Evolutionary conservation across 2,888 invertebrate species (phyloP).

Genomic region (Acronicta aceris): DNA sequence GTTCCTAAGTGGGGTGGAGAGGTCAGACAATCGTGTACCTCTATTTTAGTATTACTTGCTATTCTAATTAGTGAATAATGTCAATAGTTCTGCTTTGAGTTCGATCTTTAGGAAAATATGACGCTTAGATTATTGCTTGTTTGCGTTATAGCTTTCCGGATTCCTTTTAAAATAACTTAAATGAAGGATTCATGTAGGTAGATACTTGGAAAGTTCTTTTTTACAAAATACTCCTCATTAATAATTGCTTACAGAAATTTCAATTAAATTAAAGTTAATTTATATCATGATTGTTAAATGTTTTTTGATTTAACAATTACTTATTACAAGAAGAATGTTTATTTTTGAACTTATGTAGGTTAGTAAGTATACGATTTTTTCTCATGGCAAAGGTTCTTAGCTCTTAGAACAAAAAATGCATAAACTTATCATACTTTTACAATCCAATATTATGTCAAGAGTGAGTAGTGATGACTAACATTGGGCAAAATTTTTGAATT

Average conservation of each 20-base stretch:
- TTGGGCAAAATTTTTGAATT: conserved; percentile 13
- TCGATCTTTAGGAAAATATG: conserved; percentile 25
- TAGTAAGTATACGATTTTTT: conserved; percentile 11
- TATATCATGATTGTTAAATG: conserved; percentile 36
- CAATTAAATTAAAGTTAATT: conserved; percentile 33
- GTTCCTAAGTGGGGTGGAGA: conserved; percentile 52
- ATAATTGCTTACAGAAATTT: conserved; percentile 18
- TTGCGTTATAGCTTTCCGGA: conserved; percentile 19
- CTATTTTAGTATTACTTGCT: conserved; percentile 41
- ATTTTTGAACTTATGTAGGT: conserved; percentile 25
- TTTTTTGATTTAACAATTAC: no score
- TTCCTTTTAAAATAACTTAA: conserved; percentile 7
- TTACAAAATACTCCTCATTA: conserved; percentile 5
- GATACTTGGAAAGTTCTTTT: conserved; percentile 3
- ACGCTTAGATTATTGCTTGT: conserved; percentile 1
- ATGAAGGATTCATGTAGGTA: conserved; percentile 19
- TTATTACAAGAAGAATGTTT: no score
- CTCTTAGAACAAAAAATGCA: conserved; percentile 28
- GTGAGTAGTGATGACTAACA: not conserved
- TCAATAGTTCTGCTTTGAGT: conserved; percentile 31
- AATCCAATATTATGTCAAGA: conserved; percentile 13
- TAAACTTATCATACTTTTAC: conserved; percentile 8
- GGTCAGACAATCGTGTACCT: conserved; percentile 51
- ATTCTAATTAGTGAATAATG: conserved; percentile 49
- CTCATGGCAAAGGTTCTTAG: conserved; percentile 2